Conservation (phyloP, 2,888 invertebrate genomes). For the Cantharis rufa region DNA sequence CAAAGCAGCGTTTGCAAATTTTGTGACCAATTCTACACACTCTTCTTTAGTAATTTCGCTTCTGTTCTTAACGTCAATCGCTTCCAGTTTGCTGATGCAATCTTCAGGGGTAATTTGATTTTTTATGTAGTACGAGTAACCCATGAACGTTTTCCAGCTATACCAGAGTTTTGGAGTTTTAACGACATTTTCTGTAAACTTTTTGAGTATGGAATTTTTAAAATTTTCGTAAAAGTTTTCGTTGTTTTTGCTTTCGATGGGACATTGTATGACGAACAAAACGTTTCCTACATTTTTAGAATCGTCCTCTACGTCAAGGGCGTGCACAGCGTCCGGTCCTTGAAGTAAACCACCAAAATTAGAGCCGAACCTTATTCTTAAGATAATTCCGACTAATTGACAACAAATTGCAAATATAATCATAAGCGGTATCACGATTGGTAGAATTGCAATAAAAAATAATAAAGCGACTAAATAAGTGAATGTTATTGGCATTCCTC, state of each 20-base stretch:
- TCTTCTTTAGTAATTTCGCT: slow-evolving; percentile 4
- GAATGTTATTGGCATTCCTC: neutral
- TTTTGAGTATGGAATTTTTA: neutral
- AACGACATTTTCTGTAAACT: neutral
- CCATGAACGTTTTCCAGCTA: neutral
- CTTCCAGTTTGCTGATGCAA: neutral
- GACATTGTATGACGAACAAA: neutral
- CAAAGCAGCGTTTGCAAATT: neutral
- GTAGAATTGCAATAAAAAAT: neutral
- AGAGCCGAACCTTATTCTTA: neutral
- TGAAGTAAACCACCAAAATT: slow-evolving; percentile 1
- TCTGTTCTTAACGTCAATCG: neutral
- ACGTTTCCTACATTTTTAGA: slow-evolving; percentile 9
- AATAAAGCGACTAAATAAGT: neutral
- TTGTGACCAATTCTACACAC: neutral
- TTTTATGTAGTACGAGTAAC: slow-evolving; percentile 4
- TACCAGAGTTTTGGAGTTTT: slow-evolving; percentile 6
- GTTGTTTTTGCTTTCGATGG: neutral
- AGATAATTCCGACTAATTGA: neutral
- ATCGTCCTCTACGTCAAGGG: slow-evolving; percentile 1
- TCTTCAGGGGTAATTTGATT: neutral
- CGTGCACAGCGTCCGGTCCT: slow-evolving; percentile 4
- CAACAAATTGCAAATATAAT: neutral
- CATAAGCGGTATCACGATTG: neutral
- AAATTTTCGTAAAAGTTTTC: neutral